phyloP scores from a whole-genome alignment of 1,140 invertebrate genomes.

The Listronotus bonariensis region DNA sequence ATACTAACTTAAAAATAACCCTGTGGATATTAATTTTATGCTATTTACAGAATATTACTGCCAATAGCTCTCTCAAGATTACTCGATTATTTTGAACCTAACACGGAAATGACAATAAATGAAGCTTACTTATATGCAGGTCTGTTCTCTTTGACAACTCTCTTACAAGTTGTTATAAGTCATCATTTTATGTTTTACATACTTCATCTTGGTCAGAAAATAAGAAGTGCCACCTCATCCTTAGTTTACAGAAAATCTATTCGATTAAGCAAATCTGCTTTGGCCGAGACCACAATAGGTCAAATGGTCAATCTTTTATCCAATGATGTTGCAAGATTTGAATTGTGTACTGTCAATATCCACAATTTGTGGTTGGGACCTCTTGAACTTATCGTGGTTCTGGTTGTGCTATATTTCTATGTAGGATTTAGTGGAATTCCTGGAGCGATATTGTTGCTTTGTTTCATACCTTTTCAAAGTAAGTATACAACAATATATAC shows the following conservation, averaged over 20 bases:
- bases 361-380: constrained; percentile 75
- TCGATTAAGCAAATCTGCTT: constrained; percentile 63
- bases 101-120: constrained; percentile 38
- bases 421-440: constrained; percentile 67
- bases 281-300: constrained; percentile 77
- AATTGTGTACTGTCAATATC: constrained; percentile 66
- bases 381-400: constrained; percentile 72
- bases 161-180: constrained; percentile 66
- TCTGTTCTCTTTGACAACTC: constrained; percentile 70
- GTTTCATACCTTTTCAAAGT: constrained; percentile 85
- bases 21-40: no score
- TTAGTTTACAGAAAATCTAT: constrained; percentile 81
- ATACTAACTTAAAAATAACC: no score
- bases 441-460: constrained; percentile 75
- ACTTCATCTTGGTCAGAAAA: constrained; percentile 68
- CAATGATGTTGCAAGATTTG: constrained; percentile 77
- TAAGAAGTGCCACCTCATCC: constrained; percentile 76
- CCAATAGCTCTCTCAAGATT: constrained; percentile 35
- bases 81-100: constrained; percentile 25
- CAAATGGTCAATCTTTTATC: constrained; percentile 86
- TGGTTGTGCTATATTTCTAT: constrained; percentile 74
- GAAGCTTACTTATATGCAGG: constrained; percentile 70
- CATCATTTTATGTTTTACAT: constrained; percentile 77
- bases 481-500: constrained; percentile 33
- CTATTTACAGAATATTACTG: constrained; percentile 57